These are phyloP conservation scores for Characodon lateralis DNA, from an alignment of 2,797 vertebrate genomes.

Conservation along the genomic window DNA sequence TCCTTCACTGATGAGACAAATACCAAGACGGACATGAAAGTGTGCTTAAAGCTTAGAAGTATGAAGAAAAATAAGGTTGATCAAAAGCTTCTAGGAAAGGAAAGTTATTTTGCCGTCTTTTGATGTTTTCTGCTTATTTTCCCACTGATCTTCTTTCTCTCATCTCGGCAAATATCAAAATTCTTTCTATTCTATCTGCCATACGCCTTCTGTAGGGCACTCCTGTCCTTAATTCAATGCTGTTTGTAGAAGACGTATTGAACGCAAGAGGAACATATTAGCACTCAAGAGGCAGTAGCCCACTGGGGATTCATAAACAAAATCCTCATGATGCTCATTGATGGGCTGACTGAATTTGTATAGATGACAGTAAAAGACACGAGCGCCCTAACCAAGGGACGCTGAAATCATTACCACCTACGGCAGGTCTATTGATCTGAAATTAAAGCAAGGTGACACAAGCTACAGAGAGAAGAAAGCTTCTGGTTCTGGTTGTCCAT, in stretches of 20 bases:
- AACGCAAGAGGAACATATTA: slow-evolving; percentile 59
- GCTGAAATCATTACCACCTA: slow-evolving; percentile 64
- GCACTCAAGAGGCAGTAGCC: slow-evolving; percentile 54
- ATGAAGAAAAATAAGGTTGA: slow-evolving; percentile 22
- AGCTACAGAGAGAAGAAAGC: slow-evolving; percentile 24
- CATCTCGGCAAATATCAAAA: slow-evolving; percentile 26
- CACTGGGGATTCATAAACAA: slow-evolving; percentile 63
- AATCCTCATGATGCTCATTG: slow-evolving; percentile 51
- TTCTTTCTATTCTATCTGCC: slow-evolving; percentile 24
- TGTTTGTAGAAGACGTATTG: slow-evolving; percentile 54
- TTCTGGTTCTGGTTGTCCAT: slow-evolving; percentile 42
- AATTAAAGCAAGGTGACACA: slow-evolving; percentile 19
- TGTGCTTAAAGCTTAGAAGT: not conserved
- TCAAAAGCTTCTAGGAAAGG: not conserved
- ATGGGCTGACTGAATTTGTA: slow-evolving; percentile 66
- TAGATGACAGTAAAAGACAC: slow-evolving; percentile 61
- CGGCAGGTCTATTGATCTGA: slow-evolving; percentile 57
- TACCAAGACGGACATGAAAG: not conserved
- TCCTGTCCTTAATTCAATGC: slow-evolving; percentile 33
- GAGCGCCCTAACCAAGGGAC: slow-evolving; percentile 43
- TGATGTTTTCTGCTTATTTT: slow-evolving; percentile 21
- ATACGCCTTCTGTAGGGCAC: slow-evolving; percentile 4
- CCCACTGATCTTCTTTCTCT: slow-evolving; percentile 25
- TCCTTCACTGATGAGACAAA: slow-evolving; percentile 5
- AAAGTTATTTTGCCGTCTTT: slow-evolving; percentile 7